Percentiles rank a stretch among this genome's conserved stretches.
phyloP scores from a whole-genome alignment of 2,113 vertebrate genomes.

The Chunga burmeisteri region DNA sequence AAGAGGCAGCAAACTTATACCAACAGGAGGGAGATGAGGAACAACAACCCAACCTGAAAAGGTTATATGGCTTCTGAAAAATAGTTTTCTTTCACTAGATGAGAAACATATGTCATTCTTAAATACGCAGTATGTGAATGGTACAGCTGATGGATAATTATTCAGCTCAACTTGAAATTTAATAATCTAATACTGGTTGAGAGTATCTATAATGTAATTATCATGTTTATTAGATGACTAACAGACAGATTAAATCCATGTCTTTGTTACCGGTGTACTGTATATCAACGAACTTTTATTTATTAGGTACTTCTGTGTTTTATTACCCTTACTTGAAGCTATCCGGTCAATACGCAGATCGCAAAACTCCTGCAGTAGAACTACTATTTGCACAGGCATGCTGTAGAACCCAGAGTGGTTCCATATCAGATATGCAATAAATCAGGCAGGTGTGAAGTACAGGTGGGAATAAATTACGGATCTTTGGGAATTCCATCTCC shows the following conservation, averaged over 20 bases:
- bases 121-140: not conserved
- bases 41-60: not conserved
- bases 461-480: conserved; percentile 45
- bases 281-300: not conserved
- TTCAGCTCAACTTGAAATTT: not conserved
- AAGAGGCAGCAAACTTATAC: not conserved
- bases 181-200: not conserved
- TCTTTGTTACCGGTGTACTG: not conserved
- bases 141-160: not conserved
- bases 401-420: conserved; percentile 78
- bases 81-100: not conserved
- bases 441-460: conserved; percentile 76
- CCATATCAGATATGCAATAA: conserved; percentile 73
- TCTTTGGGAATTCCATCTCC: conserved; percentile 71
- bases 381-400: conserved; percentile 66
- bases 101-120: not conserved
- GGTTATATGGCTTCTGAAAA: not conserved
- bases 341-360: conserved; percentile 82
- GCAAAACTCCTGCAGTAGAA: conserved; percentile 82
- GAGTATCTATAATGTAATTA: not conserved
- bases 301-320: not conserved
- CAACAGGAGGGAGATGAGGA: not conserved
- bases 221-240: not conserved
- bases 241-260: not conserved
- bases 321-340: not conserved